Conservation (phyloP, 2,113 vertebrate species). For the Gymnarchus niloticus region DNA sequence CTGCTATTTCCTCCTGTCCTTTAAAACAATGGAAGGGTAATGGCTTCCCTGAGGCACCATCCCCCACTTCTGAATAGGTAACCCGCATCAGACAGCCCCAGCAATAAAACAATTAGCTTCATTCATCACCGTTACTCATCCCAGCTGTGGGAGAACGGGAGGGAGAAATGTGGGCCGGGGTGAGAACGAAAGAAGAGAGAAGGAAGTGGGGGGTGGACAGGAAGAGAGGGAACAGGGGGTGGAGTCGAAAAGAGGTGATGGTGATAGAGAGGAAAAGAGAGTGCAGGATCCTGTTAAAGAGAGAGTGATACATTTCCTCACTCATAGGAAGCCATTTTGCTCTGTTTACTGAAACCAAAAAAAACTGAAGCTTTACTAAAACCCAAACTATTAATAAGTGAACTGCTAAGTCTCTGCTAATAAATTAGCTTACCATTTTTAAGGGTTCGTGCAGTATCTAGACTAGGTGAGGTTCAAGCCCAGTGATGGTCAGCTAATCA, state of each 20-base stretch:
- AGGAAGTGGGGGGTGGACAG: neutral
- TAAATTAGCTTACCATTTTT: neutral
- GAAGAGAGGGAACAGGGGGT: neutral
- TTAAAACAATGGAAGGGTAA: slow-evolving; percentile 71
- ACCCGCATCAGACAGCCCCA: slow-evolving; percentile 58
- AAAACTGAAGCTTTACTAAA: neutral
- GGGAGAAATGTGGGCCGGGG: slow-evolving; percentile 19
- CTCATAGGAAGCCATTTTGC: no score
- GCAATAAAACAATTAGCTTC: slow-evolving; percentile 71
- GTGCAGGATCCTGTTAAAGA: no score
- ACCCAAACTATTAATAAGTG: neutral
- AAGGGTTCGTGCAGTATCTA: neutral
- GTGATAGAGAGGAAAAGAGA: no score
- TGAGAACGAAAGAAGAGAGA: slow-evolving; percentile 3
- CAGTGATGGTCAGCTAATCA: neutral
- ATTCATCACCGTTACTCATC: slow-evolving; percentile 64
- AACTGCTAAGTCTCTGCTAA: neutral
- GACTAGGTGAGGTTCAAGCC: neutral
- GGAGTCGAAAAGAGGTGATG: no score
- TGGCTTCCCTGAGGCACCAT: slow-evolving; percentile 64
- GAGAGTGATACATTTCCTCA: neutral
- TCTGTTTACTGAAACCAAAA: neutral
- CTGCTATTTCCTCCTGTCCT: slow-evolving; percentile 58
- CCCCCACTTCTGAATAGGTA: slow-evolving; percentile 62
- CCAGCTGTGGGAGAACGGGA: slow-evolving; percentile 22